These are phyloP conservation scores for Phalacrocorax pelagicus DNA, from an alignment of 2,113 vertebrate genomes.

Conservation along the genomic window DNA sequence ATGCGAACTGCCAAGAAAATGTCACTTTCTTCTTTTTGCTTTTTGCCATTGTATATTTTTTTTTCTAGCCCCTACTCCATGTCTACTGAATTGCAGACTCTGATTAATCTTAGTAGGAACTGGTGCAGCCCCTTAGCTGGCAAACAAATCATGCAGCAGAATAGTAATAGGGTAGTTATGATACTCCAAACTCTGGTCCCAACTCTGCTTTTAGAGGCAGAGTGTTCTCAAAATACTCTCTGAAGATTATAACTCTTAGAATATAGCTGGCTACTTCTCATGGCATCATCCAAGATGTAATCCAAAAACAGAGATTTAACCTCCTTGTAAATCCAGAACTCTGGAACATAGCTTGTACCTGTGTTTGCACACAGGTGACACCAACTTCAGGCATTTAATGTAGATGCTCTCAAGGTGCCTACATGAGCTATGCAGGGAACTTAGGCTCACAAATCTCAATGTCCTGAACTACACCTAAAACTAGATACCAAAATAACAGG, in stretches of 20 bases:
- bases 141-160: neutral
- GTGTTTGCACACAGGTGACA: neutral
- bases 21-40: neutral
- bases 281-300: neutral
- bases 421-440: neutral
- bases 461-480: neutral
- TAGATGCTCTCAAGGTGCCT: neutral
- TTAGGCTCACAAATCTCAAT: neutral
- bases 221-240: neutral
- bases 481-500: neutral
- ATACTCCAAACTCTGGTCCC: neutral
- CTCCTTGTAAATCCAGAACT: neutral
- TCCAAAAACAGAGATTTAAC: neutral
- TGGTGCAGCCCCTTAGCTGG: neutral
- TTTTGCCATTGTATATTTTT: neutral
- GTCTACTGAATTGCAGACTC: neutral
- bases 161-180: neutral
- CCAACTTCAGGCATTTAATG: neutral
- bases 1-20: neutral
- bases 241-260: neutral
- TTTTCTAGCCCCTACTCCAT: neutral
- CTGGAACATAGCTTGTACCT: neutral
- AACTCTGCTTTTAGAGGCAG: neutral
- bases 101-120: neutral
- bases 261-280: neutral